Evolutionary conservation across 2,797 vertebrate species (phyloP).

Genomic region (Polyboroides typus): DNA sequence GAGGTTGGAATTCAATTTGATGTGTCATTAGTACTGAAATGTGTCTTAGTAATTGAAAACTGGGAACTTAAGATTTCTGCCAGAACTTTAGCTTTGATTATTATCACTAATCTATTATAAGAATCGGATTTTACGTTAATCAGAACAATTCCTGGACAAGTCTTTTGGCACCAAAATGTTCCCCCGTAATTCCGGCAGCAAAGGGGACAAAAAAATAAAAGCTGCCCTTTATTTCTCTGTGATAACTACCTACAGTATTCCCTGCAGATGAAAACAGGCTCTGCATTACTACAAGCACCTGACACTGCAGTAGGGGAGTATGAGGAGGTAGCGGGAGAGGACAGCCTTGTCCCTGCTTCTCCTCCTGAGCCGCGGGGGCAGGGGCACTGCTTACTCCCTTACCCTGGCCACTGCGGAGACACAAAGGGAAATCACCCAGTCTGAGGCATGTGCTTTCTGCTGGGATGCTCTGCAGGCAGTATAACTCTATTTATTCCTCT

Average conservation of each 20-base stretch:
- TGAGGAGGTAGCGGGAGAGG: background rate
- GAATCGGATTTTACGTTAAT: background rate
- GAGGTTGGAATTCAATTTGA: background rate
- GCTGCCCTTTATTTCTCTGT: background rate
- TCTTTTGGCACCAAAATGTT: background rate
- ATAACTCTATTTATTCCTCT: background rate
- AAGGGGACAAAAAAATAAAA: background rate
- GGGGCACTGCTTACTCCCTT: background rate
- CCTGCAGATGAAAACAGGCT: background rate
- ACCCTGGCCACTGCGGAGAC: background rate
- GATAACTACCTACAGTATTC: background rate
- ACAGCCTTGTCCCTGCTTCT: background rate
- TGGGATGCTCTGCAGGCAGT: background rate
- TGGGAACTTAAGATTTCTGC: background rate
- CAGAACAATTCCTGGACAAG: background rate
- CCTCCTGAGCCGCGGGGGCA: fast-evolving
- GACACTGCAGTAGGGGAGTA: background rate
- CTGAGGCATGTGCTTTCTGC: background rate
- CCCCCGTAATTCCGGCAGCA: background rate
- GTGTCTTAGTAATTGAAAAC: background rate
- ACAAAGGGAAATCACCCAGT: background rate
- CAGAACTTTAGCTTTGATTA: background rate
- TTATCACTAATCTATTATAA: background rate
- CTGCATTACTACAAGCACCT: fast-evolving
- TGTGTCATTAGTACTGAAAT: background rate